Evolutionary conservation across 2,888 invertebrate species (phyloP).

Genomic region (Meloe dianella): DNA sequence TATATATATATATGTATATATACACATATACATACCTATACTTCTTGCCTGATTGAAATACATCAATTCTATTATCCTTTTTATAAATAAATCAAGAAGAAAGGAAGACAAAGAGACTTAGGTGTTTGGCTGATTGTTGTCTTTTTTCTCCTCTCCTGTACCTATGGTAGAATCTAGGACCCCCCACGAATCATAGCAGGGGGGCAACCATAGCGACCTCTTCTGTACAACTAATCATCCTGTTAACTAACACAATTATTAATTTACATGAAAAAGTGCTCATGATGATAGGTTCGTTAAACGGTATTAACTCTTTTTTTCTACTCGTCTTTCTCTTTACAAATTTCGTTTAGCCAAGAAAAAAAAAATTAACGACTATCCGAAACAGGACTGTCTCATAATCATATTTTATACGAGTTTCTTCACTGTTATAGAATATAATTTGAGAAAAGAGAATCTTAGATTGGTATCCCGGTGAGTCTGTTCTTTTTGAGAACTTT

Average conservation of each 20-base stretch:
- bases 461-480: constrained; percentile 38
- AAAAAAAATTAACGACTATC: neutral
- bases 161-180: constrained; percentile 22
- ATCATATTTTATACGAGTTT: constrained; percentile 30
- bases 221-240: constrained; percentile 47
- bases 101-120: neutral
- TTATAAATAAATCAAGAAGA: neutral
- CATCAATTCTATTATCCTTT: neutral
- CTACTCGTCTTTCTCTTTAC: constrained; percentile 9
- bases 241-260: constrained; percentile 50
- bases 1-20: no score
- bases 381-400: constrained; percentile 17
- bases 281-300: constrained; percentile 44
- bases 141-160: neutral
- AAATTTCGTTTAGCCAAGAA: neutral
- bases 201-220: constrained; percentile 46
- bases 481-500: constrained; percentile 26
- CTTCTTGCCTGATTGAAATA: neutral
- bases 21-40: no score
- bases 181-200: constrained; percentile 39
- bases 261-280: constrained; percentile 48
- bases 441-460: constrained; percentile 29
- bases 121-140: constrained; percentile 1
- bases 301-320: constrained; percentile 34
- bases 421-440: constrained; percentile 34